These are phyloP conservation scores for Eurystomus gularis DNA, from an alignment of 2,113 vertebrate species.

Conservation along the genomic window DNA sequence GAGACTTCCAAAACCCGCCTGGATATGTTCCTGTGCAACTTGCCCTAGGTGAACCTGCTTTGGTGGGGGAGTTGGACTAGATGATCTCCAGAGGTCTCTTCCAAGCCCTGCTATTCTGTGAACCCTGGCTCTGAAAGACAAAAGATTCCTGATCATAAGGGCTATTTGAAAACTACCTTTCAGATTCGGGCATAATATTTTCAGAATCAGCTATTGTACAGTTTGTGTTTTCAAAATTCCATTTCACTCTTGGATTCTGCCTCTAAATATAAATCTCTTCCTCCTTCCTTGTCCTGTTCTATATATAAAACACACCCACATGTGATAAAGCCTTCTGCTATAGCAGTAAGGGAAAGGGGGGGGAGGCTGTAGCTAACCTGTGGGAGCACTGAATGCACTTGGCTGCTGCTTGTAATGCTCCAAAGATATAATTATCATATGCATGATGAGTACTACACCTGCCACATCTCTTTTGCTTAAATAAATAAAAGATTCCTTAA, in stretches of 20 bases:
- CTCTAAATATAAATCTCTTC: conserved; percentile 62
- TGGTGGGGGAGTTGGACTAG: too few species aligned
- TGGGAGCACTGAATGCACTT: conserved; percentile 62
- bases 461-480: conserved; percentile 62
- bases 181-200: background rate
- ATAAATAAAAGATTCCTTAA: conserved; percentile 52
- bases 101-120: too few species aligned
- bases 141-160: background rate
- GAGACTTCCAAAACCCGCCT: too few species aligned
- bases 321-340: conserved; percentile 66
- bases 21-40: too few species aligned
- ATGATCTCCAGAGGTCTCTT: too few species aligned
- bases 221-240: conserved; percentile 17
- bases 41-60: too few species aligned
- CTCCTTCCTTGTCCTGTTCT: conserved; percentile 53
- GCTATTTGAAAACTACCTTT: background rate
- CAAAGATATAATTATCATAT: conserved; percentile 69
- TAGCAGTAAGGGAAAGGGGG: conserved; percentile 27
- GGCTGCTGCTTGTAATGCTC: conserved; percentile 49
- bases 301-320: conserved; percentile 48
- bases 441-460: conserved; percentile 68
- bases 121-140: background rate
- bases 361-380: conserved; percentile 58
- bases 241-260: conserved; percentile 43
- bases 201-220: background rate